Evolutionary conservation across 2,113 vertebrate species (phyloP), one percentile per base, ranked within the genome.

Genomic region (Bambusicola thoracicus): DNA sequence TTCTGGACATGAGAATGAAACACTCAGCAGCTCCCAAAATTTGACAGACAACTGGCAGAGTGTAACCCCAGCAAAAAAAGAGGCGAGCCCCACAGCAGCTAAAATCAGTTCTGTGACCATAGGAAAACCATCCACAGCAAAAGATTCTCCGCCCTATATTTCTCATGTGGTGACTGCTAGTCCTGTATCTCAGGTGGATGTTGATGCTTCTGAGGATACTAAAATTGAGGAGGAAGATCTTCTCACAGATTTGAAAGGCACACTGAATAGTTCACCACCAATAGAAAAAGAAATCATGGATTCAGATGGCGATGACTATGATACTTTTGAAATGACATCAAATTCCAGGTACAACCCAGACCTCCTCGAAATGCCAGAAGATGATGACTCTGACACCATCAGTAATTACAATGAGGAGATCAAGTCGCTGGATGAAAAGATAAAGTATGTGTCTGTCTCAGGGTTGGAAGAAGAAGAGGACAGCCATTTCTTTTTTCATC

Each of bases 401-500:
- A 80, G 74, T 56, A 93, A 92, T 55, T 96, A 96, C 69, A 94
- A 97, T 4, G 96, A 95, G 85, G 93, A 96, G 43, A 81, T 95
- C 85, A 97, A 98, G 74, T 87, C 95, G 73, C 88, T 97, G 43
- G 44, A 96, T 36, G 87, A 94, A 51, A 87, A 87, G 77, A 41
- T 75, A 53, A 98, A 97, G 89, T 97, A 87, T 69, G 62, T 95
- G 65, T 87, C 96, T 87, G 84, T 96, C 79, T 96, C 98, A 49
- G 95, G 94, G 77, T 69, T 97, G 5, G 98, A 98, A 88, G 98
- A 98, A n/a, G 95, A 96, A 34, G 98, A 99, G 73, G 99, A 99
- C 66, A 98, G 99, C 3, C 99, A 99, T 97, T 99, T 99, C 97
- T 99, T 99, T 97, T 98, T 99, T 67, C 98, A 99, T 75, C 98